Evolutionary conservation across 1,140 invertebrate genomes (phyloP), one percentile per base, ranked within the genome.

Genomic region (Caerostris extrusa): DNA sequence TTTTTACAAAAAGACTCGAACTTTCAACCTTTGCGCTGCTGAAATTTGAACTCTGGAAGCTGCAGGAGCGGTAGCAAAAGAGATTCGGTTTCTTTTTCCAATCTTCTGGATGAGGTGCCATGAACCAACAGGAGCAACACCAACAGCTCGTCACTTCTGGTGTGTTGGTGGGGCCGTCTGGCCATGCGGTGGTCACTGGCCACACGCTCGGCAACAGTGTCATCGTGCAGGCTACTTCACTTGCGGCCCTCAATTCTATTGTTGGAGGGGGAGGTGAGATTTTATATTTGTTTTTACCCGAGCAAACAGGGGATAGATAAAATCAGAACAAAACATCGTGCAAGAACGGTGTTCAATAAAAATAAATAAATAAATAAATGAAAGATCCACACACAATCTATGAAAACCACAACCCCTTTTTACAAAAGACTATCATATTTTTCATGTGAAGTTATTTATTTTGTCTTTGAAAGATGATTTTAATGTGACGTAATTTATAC

Each of bases 251-350:
- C 91, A 87, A 88, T 50, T 58, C 91, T 17, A n/a, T 88, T 14
- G 83, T 93, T 12, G 82, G 53, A 67, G 90, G 71, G 55, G 83
- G 71, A 91, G 91, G 91, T 92, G 82, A 92, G 91, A 82, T 90
- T 90, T 90, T 90, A 7, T 34, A 53, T 88, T 88, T 90, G 19
- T 90, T 56, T 71, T n/a, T 64, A 34, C 57, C 3, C 10, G 17
- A 67, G 67, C 34, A 34, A 34, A 34, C 34, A 77, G 61, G 12
- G 56, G 57, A 86, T 56, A 12, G 8, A n/a, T 50, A 53, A 77
- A 60, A 85, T 19, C 50, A 85, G 55, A 58, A 6, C 5, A 57
- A 56, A 57, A 85, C 3, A 8, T 85, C 10, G 71, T 34, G 34
- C 8, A 2, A 12, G 8, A 50, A 34, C 71, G 71, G 53, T 77